A percentile compares a stretch with the other conserved stretches of the same genome.
These are phyloP conservation scores for Verasper variegatus DNA, from an alignment of 2,113 vertebrate genomes.

Conservation along the genomic window DNA sequence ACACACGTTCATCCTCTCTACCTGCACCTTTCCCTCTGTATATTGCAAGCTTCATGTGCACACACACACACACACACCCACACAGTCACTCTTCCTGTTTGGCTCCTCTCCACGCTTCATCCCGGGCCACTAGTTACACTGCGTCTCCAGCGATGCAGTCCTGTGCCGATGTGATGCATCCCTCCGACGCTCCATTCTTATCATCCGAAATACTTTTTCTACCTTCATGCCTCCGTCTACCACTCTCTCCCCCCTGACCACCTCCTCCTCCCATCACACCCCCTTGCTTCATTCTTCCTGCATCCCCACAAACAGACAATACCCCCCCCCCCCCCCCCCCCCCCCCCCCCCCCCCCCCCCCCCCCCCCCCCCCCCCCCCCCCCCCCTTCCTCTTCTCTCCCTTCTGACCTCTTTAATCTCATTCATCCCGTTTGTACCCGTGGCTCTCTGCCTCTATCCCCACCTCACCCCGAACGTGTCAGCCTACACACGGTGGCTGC, in stretches of 20 bases:
- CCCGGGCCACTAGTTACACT: conserved; percentile 49
- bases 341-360: neutral
- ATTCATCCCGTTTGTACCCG: conserved; percentile 18
- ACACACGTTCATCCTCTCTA: conserved; percentile 50
- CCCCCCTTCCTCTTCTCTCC: neutral
- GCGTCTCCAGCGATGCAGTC: conserved; percentile 56
- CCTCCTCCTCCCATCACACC: neutral
- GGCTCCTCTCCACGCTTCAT: conserved; percentile 32
- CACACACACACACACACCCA: neutral
- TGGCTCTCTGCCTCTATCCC: conserved; percentile 21
- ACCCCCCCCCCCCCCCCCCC: neutral
- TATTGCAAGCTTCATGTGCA: neutral
- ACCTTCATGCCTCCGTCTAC: conserved; percentile 37
- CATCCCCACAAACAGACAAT: conserved; percentile 39
- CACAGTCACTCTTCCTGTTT: conserved; percentile 28
- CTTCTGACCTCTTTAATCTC: conserved; percentile 59
- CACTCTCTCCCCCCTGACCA: conserved; percentile 24
- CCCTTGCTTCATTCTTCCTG: neutral
- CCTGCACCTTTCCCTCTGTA: conserved; percentile 23
- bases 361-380: neutral
- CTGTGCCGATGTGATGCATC: conserved; percentile 51
- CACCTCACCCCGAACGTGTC: conserved; percentile 17
- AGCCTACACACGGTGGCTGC: neutral
- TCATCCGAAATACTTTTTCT: conserved; percentile 53
- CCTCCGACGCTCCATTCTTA: conserved; percentile 51